A percentile compares a stretch with the other conserved stretches of the same genome.
These are phyloP conservation scores for Gyrodactylus bullatarudis DNA, from an alignment of 1,140 invertebrate genomes.

Conservation along the genomic window DNA sequence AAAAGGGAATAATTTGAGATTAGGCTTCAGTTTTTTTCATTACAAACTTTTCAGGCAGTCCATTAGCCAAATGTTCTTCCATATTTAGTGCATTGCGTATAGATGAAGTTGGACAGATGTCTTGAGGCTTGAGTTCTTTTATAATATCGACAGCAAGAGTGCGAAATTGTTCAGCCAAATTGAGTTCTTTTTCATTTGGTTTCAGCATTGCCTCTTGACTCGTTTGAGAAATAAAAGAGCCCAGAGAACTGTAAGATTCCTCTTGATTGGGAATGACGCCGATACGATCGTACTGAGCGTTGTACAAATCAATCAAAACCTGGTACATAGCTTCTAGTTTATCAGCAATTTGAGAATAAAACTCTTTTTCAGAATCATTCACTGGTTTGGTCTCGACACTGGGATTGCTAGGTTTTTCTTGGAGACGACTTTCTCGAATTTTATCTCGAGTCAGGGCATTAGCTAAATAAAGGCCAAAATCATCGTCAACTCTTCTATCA, in stretches of 20 bases:
- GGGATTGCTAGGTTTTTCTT: not conserved
- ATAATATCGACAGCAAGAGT: not conserved
- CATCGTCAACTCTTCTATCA: not conserved
- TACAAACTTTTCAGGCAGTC: not conserved
- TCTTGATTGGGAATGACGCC: not conserved
- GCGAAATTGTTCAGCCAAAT: not conserved
- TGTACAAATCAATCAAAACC: not conserved
- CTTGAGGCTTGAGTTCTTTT: not conserved
- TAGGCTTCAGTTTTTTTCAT: too few species aligned
- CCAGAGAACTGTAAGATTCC: not conserved
- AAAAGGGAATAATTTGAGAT: too few species aligned
- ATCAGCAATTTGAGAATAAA: not conserved
- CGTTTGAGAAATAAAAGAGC: not conserved
- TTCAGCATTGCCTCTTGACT: not conserved
- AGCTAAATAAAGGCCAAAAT: not conserved
- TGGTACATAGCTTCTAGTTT: not conserved
- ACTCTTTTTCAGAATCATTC: not conserved
- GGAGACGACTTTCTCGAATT: not conserved
- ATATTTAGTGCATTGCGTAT: not conserved
- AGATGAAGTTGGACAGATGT: not conserved
- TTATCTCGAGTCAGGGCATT: not conserved
- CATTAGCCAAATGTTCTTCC: not conserved
- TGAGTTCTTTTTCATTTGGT: not conserved
- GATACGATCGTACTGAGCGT: not conserved
- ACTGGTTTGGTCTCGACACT: not conserved